Conservation (phyloP, 37 sponge, comb jelly and placozoan species). For the Theonella swinhoei region DNA sequence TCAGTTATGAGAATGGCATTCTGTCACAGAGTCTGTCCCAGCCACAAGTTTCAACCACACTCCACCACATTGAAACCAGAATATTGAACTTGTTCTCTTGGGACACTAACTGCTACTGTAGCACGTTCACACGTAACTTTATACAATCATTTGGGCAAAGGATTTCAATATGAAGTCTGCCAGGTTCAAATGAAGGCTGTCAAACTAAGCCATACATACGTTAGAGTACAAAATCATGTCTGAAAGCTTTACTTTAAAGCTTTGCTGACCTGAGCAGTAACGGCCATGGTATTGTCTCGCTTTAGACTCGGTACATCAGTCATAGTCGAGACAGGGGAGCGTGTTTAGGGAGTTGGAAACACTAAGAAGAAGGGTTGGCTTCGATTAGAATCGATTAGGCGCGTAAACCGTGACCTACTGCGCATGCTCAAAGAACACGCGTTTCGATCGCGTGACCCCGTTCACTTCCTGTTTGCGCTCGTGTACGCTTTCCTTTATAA, state of each 20-base stretch:
- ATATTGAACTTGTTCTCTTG: no score
- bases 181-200: no score
- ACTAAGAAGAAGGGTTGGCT: background rate
- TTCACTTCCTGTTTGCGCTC: background rate
- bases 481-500: background rate
- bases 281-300: constrained; percentile 81
- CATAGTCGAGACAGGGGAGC: background rate
- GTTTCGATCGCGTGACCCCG: background rate
- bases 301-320: constrained; percentile 55
- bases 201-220: no score
- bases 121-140: no score
- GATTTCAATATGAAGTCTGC: no score
- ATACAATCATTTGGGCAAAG: no score
- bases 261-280: constrained; percentile 71
- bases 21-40: no score
- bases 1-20: no score
- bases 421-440: background rate
- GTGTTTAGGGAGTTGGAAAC: background rate
- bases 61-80: no score
- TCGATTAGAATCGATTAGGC: background rate
- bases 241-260: background rate
- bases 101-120: no score
- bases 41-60: no score
- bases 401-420: background rate
- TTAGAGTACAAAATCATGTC: no score